These are phyloP conservation scores for Heterotilapia buettikoferi DNA, from an alignment of 2,113 vertebrate genomes.

Conservation along the genomic window DNA sequence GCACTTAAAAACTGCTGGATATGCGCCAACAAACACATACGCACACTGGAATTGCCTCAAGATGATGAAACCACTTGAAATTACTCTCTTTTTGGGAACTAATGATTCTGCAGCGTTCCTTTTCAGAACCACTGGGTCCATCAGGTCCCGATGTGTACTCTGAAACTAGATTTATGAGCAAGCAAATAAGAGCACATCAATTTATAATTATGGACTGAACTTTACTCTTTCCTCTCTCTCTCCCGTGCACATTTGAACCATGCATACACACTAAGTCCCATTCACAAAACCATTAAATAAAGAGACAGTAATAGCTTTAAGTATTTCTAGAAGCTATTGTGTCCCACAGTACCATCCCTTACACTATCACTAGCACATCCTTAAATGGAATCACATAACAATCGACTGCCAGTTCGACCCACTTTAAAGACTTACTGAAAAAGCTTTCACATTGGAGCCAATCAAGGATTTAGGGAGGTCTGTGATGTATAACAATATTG, in stretches of 20 bases:
- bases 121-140: conserved; percentile 7
- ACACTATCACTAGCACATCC: not conserved
- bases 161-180: not conserved
- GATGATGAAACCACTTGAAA: conserved; percentile 65
- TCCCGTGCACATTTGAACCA: not conserved
- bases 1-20: conserved; percentile 25
- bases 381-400: conserved; percentile 2
- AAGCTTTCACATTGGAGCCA: not conserved
- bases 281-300: not conserved
- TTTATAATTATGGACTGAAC: not conserved
- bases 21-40: not conserved
- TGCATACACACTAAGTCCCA: not conserved
- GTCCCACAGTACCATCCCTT: not conserved
- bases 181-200: not conserved
- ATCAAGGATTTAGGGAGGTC: not conserved
- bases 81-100: conserved; percentile 25
- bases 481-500: not conserved
- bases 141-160: not conserved
- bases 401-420: not conserved
- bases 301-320: not conserved
- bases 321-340: not conserved
- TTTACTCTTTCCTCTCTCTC: not conserved
- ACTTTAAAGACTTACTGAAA: not conserved
- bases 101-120: conserved; percentile 39
- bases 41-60: conserved; percentile 10